A percentile compares a stretch with the other conserved stretches of the same genome.
These are phyloP conservation scores for Eugnorisma glareosa DNA, from an alignment of 2,888 invertebrate genomes.

Conservation along the genomic window DNA sequence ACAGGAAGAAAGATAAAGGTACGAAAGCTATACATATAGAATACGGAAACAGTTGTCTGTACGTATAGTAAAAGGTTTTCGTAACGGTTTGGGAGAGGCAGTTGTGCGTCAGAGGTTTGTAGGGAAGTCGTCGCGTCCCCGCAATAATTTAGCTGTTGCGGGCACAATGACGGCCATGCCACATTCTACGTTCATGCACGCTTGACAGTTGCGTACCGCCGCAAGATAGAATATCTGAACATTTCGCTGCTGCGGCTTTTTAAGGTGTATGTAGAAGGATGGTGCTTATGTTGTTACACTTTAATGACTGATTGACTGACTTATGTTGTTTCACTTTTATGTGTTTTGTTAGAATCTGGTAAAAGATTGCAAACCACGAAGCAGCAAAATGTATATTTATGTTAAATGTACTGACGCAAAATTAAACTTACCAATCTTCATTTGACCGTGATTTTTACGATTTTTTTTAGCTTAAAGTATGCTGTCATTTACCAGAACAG, in stretches of 20 bases:
- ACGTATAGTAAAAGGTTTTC: conserved; percentile 55
- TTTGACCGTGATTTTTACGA: neutral
- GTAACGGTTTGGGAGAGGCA: conserved; percentile 57
- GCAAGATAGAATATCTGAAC: conserved; percentile 51
- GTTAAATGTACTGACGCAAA: neutral
- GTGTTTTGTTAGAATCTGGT: neutral
- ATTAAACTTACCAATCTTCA: neutral
- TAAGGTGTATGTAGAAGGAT: neutral
- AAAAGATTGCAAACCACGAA: neutral
- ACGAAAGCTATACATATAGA: conserved; percentile 31
- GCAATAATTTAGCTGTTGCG: conserved; percentile 81
- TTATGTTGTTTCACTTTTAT: neutral
- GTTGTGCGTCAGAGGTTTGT: conserved; percentile 71
- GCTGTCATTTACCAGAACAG: neutral
- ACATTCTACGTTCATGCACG: conserved; percentile 65
- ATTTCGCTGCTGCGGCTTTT: conserved; percentile 35
- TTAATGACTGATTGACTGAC: too few species aligned
- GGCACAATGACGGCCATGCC: conserved; percentile 74
- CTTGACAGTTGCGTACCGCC: conserved; percentile 56
- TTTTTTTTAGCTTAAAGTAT: neutral
- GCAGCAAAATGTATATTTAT: neutral
- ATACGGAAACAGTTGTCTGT: conserved; percentile 56
- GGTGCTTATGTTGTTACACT: neutral
- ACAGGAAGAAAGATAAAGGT: conserved; percentile 35
- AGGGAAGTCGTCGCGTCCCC: conserved; percentile 80